Percentiles rank a stretch among this genome's conserved stretches.
Conservation (phyloP, 2,113 vertebrate species). For the Proterorhinus semilunaris region DNA sequence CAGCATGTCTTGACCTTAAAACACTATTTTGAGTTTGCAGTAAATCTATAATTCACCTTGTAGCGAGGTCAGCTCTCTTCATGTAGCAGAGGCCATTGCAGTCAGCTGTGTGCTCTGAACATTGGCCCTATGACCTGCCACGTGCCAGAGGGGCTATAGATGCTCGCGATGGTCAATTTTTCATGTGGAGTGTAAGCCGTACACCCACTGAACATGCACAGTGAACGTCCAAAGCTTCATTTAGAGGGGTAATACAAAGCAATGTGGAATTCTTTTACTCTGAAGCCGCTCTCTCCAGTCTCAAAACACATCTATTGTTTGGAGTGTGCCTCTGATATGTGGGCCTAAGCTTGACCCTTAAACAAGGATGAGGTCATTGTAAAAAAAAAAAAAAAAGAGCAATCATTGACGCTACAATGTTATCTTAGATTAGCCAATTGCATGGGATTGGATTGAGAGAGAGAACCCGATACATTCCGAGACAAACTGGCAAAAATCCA, state of each 20-base stretch:
- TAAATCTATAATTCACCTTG: background rate
- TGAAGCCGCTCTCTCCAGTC: no score
- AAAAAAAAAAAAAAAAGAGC: no score
- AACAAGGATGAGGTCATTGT: no score
- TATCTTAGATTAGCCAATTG: no score
- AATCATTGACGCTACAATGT: no score
- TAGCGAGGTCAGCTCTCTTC: background rate
- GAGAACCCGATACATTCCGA: background rate
- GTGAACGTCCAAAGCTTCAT: conserved; percentile 1
- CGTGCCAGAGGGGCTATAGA: background rate
- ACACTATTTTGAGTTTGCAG: background rate
- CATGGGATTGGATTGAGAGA: background rate
- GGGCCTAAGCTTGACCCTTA: no score
- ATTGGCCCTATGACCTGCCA: background rate
- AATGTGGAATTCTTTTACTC: background rate
- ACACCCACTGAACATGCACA: conserved; percentile 6
- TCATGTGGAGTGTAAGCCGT: conserved; percentile 1
- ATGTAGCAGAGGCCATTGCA: background rate
- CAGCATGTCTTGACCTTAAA: background rate
- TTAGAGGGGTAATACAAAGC: background rate
- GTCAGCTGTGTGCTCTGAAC: background rate
- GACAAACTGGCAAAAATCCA: background rate
- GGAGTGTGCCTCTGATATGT: no score
- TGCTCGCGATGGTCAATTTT: background rate
- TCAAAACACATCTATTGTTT: no score